Evolutionary conservation across 1,140 invertebrate species (phyloP).

Genomic region (Heliconius himera): DNA sequence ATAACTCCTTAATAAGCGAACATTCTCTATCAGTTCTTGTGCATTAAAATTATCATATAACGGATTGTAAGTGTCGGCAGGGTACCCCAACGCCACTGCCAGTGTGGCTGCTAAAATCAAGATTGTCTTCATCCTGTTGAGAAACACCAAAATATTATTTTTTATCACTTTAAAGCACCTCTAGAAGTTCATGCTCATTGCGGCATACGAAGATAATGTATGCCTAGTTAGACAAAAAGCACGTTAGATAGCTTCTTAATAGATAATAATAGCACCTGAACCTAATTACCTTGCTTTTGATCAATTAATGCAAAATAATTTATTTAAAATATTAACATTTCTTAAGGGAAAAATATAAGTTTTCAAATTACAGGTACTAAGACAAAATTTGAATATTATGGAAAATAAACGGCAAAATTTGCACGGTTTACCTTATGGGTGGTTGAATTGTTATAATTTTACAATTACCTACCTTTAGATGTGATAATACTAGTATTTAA

Average conservation of each 20-base stretch:
- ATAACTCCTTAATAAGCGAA: constrained; percentile 86
- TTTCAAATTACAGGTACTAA: no score
- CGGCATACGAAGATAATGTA: background rate
- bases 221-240: background rate
- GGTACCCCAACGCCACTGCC: constrained; percentile 45
- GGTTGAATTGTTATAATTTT: background rate
- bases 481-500: no score
- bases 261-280: no score
- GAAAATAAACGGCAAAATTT: no score
- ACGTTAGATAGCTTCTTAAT: no score
- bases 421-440: background rate
- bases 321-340: no score
- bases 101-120: constrained; percentile 52
- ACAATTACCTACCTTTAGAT: background rate
- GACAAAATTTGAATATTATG: no score
- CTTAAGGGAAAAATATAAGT: no score
- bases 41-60: constrained; percentile 85
- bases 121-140: constrained; percentile 61
- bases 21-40: constrained; percentile 84
- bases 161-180: background rate
- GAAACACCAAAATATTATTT: constrained; percentile 31
- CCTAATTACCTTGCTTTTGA: no score
- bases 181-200: background rate
- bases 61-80: constrained; percentile 59
- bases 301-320: no score